Evolutionary conservation across 2,888 invertebrate species (phyloP), one percentile per base, ranked within the genome.

Genomic region (Sisyra nigra): DNA sequence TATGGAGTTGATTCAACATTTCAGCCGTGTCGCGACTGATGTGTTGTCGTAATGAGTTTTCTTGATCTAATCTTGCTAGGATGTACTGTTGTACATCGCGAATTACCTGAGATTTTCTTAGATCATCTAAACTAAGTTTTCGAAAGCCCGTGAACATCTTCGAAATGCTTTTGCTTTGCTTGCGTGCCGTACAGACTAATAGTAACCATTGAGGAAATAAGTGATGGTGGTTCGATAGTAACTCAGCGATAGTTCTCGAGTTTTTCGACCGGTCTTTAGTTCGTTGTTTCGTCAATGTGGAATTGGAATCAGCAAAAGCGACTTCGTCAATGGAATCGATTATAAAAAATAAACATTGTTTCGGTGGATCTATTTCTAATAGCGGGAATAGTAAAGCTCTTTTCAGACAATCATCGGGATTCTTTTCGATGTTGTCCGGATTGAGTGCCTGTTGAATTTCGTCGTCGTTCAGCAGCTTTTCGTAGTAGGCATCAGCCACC

Each of bases 31-130:
- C 87, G 44, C 83, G 69, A 34, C 87, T 89, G 47, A 94, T 80
- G 55, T 93, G 89, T 47, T 88, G 87, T 31, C 88, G 69, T 7
- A 94, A 70, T 19, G 83, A 76, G 14, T 89, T 88, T 55, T 94
- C 93, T 8, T 84, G 80, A 57, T 94, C 93, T 31, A 96, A 65
- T 1, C 94, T 68, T 2, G 85, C 83, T 9, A 94, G 71, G 46
- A 96, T 94, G 57, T 94, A 96, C 54, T 93, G 82, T 60, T 96
- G 94, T 0, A 94, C 91, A 59, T 96, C 96, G 4, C 91, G 77
- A 0, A 94, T 86, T 4, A 96, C 93, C 61, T 86, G 84, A 1
- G 81, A 79, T 46, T 84, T 87, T 15, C 91, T 72, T 47, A 94
- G 61, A 65, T 96, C 94, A 55, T 96, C 96, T 51, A 96, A 61